Conservation (phyloP, 2,113 vertebrate genomes). For the Rousettus leschenaultii region DNA sequence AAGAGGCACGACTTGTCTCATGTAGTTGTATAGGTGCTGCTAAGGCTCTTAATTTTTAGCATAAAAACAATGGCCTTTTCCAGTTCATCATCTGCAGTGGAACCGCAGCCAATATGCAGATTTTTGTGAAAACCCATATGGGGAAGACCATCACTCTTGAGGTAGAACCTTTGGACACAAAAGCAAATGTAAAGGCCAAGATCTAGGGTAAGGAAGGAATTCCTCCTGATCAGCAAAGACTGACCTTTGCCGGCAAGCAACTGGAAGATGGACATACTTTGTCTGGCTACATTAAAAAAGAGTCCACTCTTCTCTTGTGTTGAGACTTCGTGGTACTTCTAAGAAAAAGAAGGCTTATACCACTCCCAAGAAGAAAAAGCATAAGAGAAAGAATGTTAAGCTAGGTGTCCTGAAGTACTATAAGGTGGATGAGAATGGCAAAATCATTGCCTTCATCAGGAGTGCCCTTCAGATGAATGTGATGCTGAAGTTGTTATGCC, state of each 20-base stretch:
- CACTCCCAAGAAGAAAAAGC: slow-evolving; percentile 99
- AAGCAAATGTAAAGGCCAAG: no score
- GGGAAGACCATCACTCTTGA: no score
- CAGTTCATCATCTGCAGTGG: no score
- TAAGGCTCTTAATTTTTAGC: not conserved
- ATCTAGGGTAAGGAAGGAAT: slow-evolving; percentile 84
- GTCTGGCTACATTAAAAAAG: slow-evolving; percentile 99
- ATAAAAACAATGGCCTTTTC: not conserved
- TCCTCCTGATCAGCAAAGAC: slow-evolving; percentile 96
- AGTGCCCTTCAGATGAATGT: slow-evolving; percentile 98
- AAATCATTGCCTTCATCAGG: slow-evolving; percentile 95
- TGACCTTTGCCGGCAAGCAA: slow-evolving; percentile 98
- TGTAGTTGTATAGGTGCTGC: not conserved
- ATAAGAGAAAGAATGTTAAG: slow-evolving; percentile 99
- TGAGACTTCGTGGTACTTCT: slow-evolving; percentile 97
- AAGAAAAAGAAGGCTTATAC: slow-evolving; percentile 99
- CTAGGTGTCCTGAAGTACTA: slow-evolving; percentile 98
- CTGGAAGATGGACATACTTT: slow-evolving; percentile 96
- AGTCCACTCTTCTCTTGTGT: slow-evolving; percentile 96
- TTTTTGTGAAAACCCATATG: no score
- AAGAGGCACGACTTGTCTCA: not conserved
- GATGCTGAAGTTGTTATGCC: slow-evolving; percentile 99
- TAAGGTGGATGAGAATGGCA: slow-evolving; percentile 99
- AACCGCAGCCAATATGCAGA: no score
- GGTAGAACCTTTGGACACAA: no score